Base-by-base conservation (phyloP, 2,113 vertebrate species). In the Psittacara wagleri region DNA sequence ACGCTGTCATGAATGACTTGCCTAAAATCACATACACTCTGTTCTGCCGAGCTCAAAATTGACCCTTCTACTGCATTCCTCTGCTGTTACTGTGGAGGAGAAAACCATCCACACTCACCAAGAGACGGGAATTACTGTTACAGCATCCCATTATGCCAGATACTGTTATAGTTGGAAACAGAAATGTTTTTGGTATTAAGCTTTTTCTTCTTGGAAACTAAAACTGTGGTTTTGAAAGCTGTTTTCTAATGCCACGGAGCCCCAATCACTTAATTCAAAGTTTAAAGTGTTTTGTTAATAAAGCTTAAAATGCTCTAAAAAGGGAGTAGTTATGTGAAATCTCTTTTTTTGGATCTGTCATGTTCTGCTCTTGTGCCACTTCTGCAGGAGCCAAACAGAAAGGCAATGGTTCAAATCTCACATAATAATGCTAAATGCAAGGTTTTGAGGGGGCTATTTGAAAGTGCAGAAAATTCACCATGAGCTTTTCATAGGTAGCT, bases 121-220 rank as follows among this genome's bases (percentile, higher is more conserved):
- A 86, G 82, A 95, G 82, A 33, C 0, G 0, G 61, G 88, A 90
- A 88, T 96, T 93, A 49, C 64, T 92, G 76, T 88, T 88, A 78
- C 77, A 94, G 68, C 86, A 82, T 90, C 68, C 64, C 20, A 1
- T 88, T 94, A 75, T 95, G 77, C 76, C 69, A 90, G 69, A 81
- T 69, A 79, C 41, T 92, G 83, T 96, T 96, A 37, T 57, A 79
- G 80, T 55, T 96, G 92, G 86, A 96, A 93, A 72, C 35, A 90
- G 64, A 68, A 83, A 82, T 75, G 92, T 3, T 48, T 96, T 91
- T 81, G 48, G 69, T 88, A 74, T 90, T 87, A 95, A 83, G 76
- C 39, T 86, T 90, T 90, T 94, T 86, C 70, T 88, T 92, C 76
- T 94, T 92, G 86, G 94, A 95, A 95, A 76, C 28, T 54, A 41